These are phyloP conservation scores for Netelia virgata DNA, from an alignment of 2,888 invertebrate genomes.

Conservation along the genomic window DNA sequence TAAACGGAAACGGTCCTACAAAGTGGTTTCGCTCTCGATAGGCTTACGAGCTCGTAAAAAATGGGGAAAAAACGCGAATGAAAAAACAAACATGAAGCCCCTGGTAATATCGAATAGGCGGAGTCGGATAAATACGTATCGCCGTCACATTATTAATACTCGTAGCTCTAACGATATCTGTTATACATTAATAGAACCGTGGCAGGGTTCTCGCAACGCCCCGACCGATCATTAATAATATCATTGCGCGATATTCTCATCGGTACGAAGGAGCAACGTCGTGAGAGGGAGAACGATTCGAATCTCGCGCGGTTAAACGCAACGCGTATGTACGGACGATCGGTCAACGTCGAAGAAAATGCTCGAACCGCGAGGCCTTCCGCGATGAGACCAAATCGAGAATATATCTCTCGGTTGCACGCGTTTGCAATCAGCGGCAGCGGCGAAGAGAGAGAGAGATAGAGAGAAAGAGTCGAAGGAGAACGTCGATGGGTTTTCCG, in stretches of 20 bases:
- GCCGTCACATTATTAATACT: constrained; percentile 63
- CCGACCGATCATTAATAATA: constrained; percentile 63
- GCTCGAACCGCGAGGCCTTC: constrained; percentile 50
- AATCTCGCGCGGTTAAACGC: constrained; percentile 56
- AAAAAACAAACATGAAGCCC: background rate
- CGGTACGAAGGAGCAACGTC: constrained; percentile 58
- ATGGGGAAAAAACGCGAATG: constrained; percentile 31
- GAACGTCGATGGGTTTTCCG: constrained; percentile 29
- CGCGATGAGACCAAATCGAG: constrained; percentile 59
- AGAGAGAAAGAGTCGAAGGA: constrained; percentile 49
- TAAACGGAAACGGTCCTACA: background rate
- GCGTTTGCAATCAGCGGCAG: constrained; percentile 50
- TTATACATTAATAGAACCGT: constrained; percentile 63
- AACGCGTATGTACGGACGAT: constrained; percentile 65
- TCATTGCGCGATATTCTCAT: constrained; percentile 60
- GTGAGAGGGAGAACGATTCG: constrained; percentile 53
- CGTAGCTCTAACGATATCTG: constrained; percentile 53
- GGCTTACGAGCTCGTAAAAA: background rate
- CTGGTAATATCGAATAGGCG: constrained; percentile 30
- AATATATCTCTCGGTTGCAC: constrained; percentile 44
- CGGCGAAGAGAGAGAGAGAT: constrained; percentile 33
- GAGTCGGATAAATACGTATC: constrained; percentile 25
- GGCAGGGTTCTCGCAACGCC: constrained; percentile 52
- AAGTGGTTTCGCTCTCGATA: background rate
- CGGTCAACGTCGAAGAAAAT: constrained; percentile 59